Evolutionary conservation across 2,113 vertebrate species (phyloP), one percentile per base, ranked within the genome.

Genomic region (Geococcyx californianus): DNA sequence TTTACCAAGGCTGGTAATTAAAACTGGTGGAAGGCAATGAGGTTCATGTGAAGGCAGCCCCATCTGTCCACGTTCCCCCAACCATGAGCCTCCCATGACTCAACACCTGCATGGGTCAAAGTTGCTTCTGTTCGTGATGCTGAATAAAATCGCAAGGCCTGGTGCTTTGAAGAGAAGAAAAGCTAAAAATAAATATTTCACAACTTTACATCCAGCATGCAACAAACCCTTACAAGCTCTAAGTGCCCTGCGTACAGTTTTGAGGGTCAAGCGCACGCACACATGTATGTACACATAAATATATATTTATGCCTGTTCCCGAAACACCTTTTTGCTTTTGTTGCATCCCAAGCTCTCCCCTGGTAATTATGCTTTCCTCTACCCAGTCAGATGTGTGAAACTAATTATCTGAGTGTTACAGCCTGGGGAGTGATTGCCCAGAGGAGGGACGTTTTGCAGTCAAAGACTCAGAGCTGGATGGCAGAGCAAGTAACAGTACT

Each of bases 1-100:
- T 90, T 81, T 75, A 70, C 64, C 84, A 95, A 96, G 45, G 26
- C 73, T 93, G 23, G 36, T 93, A 96, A 97, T 97, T 97, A 93
- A 97, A 97, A 97, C 45, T 5, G 2, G 67, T 89, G 60, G 76
- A 95, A 95, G 83, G 38, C 67, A 96, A 94, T 70, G 47, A 40
- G 89, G 60, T 63, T 94, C n/a, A 28, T 87, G 60, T 75, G 93
- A 78, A 94, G 25, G 14, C 58, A 90, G 28, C 36, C 13, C 55
- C 1, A 0, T 90, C 89, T 86, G 89, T 87, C 83, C 68, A 34
- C 55, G 60, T 47, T 67, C 15, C 16, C 77, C 60, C 8, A 31
- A 0, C 67, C 34, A 10, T 7, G 4, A 87, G 20, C 7, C 0
- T 82, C 23, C 20, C 36, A 68, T 75, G 74, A 24, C n/a, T 31